Conservation (phyloP, 1,140 invertebrate genomes). For the Andricus grossulariae region DNA sequence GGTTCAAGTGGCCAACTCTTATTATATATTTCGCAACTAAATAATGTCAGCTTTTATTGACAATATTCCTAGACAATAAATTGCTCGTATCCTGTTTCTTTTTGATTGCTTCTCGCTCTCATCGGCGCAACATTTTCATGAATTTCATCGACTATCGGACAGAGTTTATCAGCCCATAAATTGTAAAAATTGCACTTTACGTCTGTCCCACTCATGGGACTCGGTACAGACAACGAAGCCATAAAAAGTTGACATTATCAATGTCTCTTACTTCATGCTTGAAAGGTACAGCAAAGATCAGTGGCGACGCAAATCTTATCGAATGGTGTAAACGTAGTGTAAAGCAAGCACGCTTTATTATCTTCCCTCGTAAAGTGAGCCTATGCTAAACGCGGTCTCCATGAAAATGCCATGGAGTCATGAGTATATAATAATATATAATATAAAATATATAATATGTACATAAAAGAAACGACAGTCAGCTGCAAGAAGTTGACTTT, state of each 20-base stretch:
- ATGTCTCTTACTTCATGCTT: neutral
- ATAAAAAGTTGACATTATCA: constrained; percentile 13
- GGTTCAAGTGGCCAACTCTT: too few relatives aligned
- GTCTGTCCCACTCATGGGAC: neutral
- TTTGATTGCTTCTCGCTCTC: too few relatives aligned
- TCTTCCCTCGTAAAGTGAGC: constrained; percentile 5
- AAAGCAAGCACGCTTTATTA: constrained; percentile 10
- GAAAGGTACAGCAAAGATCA: constrained; percentile 2
- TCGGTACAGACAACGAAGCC: neutral
- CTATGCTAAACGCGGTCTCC: constrained; percentile 2
- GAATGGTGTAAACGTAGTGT: neutral
- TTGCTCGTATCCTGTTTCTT: too few relatives aligned
- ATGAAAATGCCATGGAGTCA: constrained; percentile 7
- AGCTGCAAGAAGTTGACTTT: constrained; percentile 41
- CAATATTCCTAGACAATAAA: too few relatives aligned
- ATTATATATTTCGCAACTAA: too few relatives aligned
- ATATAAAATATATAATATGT: constrained; percentile 7
- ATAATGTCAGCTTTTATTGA: too few relatives aligned
- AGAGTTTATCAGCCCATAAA: neutral
- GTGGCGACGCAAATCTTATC: constrained; percentile 20
- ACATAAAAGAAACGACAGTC: constrained; percentile 7
- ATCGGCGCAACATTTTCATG: too few relatives aligned
- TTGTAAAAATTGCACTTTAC: constrained; percentile 5
- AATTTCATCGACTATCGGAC: neutral
- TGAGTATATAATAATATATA: neutral